phyloP scores from a whole-genome alignment of 2,113 vertebrate species.

The Dasyornis broadbenti region DNA sequence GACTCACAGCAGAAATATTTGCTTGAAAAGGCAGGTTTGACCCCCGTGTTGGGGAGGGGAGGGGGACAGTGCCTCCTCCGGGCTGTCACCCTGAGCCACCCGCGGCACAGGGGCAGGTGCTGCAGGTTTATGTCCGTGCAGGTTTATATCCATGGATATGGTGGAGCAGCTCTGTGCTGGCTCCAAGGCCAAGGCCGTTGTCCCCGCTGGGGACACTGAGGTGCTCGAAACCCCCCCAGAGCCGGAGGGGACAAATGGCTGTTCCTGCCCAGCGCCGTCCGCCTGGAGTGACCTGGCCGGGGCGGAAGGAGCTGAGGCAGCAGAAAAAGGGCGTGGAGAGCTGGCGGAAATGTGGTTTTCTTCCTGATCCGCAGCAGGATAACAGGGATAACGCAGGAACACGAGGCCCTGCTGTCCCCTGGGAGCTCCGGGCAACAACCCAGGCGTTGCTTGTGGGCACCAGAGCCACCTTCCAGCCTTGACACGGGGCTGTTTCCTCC shows the following conservation, averaged over 20 bases:
- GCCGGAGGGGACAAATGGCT: rapidly evolving
- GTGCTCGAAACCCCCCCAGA: not conserved
- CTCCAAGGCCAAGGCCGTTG: rapidly evolving
- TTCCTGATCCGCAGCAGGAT: not conserved
- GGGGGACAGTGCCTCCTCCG: not conserved
- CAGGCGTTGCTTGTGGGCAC: not conserved
- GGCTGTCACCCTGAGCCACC: rapidly evolving
- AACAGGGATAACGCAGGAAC: not conserved
- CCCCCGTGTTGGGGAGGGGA: rapidly evolving
- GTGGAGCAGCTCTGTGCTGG: not conserved
- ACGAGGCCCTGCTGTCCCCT: not conserved
- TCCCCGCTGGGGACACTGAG: rapidly evolving
- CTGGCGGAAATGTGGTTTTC: not conserved
- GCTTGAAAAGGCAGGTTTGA: not conserved
- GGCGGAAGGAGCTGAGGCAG: not conserved
- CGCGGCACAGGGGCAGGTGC: not conserved
- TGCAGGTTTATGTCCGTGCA: not conserved
- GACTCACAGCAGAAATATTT: not conserved
- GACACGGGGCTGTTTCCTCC: not conserved
- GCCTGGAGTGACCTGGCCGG: rapidly evolving
- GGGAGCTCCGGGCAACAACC: not conserved
- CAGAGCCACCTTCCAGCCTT: not conserved
- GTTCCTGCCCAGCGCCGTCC: rapidly evolving
- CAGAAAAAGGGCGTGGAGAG: not conserved
- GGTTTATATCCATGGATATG: not conserved